Percentiles rank a stretch among this genome's conserved stretches.
Evolutionary conservation across 2,888 invertebrate species (phyloP).

Genomic region (Meteorus colon): DNA sequence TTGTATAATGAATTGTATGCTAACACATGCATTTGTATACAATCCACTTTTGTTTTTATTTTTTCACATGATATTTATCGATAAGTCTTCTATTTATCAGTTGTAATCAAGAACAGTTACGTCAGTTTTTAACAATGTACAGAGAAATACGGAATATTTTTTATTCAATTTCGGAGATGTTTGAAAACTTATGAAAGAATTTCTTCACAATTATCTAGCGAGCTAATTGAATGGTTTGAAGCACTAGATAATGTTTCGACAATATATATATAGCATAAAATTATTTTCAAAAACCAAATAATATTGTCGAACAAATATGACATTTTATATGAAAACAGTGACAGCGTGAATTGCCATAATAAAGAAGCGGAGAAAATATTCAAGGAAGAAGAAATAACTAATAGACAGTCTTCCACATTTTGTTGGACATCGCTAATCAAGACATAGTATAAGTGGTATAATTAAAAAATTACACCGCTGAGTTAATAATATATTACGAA

Average conservation of each 20-base stretch:
- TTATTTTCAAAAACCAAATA: constrained; percentile 6
- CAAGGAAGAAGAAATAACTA: constrained; percentile 55
- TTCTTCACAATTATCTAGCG: not conserved
- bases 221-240: not conserved
- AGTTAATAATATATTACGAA: constrained; percentile 48
- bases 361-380: constrained; percentile 34
- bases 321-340: constrained; percentile 3
- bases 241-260: constrained; percentile 11
- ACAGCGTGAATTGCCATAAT: not conserved
- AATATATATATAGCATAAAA: not conserved
- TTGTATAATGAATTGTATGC: not conserved
- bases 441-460: constrained; percentile 63
- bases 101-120: not conserved
- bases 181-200: not conserved
- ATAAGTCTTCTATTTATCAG: not conserved
- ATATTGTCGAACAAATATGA: constrained; percentile 29
- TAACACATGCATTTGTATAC: not conserved
- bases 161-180: not conserved
- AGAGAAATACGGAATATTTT: not conserved
- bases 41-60: not conserved
- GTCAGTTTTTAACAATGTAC: not conserved
- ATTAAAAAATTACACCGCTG: constrained; percentile 55
- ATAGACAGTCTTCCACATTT: constrained; percentile 62
- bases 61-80: not conserved
- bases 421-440: constrained; percentile 63